Evolutionary conservation across 2,113 vertebrate species (phyloP).

Genomic region (Neolamprologus modestus): DNA sequence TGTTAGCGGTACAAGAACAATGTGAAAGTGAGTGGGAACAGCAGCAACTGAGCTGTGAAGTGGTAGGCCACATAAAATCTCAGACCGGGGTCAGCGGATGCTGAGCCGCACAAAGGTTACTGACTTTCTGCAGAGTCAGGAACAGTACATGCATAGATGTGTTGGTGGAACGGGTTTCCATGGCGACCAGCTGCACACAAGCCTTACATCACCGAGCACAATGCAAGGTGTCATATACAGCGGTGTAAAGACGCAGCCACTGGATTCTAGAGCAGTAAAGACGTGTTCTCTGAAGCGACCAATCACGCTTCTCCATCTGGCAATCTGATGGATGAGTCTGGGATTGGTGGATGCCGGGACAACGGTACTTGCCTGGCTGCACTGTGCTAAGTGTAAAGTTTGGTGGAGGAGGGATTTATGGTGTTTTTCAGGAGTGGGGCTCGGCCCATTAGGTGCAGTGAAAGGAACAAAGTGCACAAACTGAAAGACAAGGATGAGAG

Average conservation of each 20-base stretch:
- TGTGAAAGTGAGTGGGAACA: not conserved
- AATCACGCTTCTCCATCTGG: not conserved
- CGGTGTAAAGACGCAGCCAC: not conserved
- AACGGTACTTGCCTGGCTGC: not conserved
- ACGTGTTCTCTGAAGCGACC: not conserved
- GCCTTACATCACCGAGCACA: not conserved
- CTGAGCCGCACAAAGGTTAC: not conserved
- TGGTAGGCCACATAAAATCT: not conserved
- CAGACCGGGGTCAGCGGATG: not conserved
- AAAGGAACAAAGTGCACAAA: not conserved
- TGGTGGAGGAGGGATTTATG: not conserved
- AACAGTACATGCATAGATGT: not conserved
- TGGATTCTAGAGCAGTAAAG: not conserved
- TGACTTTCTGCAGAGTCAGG: not conserved
- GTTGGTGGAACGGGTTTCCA: not conserved
- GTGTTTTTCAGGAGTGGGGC: not conserved
- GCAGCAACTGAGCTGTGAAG: not conserved
- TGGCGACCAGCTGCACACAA: not conserved
- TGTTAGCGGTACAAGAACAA: fast-evolving
- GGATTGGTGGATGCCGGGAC: not conserved
- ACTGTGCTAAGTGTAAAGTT: not conserved
- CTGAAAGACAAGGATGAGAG: not conserved
- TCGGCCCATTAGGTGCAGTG: not conserved
- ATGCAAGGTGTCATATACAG: not conserved
- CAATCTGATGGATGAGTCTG: not conserved